These are phyloP conservation scores for Calameuta filiformis DNA, from an alignment of 2,888 invertebrate species.

Conservation along the genomic window DNA sequence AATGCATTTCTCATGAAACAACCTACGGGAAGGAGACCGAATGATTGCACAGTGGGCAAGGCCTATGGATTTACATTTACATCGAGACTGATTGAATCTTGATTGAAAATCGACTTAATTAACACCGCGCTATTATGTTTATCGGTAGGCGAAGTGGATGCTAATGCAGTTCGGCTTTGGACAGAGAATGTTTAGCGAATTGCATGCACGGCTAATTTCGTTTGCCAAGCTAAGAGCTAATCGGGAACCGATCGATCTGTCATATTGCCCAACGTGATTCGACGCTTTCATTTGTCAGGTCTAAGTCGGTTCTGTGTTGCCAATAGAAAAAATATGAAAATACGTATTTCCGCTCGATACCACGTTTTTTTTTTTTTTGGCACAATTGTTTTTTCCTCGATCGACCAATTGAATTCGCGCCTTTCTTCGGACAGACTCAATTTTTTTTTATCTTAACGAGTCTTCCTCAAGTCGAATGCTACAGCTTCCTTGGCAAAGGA, in stretches of 20 bases:
- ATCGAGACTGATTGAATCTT: constrained; percentile 60
- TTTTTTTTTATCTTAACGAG: neutral
- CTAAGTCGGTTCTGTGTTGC: neutral
- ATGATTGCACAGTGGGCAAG: constrained; percentile 12
- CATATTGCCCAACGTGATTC: neutral
- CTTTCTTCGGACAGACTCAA: neutral
- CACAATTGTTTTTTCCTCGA: neutral
- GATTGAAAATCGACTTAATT: constrained; percentile 61
- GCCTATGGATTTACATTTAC: constrained; percentile 56
- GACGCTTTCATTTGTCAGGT: neutral
- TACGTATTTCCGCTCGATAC: neutral
- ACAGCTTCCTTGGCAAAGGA: too few relatives aligned
- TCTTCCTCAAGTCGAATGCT: neutral
- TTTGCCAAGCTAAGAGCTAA: constrained; percentile 28
- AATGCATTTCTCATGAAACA: neutral
- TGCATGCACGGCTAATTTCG: constrained; percentile 34
- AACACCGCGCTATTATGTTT: constrained; percentile 53
- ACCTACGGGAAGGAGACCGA: constrained; percentile 5
- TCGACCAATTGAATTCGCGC: neutral
- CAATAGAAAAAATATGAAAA: neutral
- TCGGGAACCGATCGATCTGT: constrained; percentile 7
- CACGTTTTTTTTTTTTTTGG: neutral
- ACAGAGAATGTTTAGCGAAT: constrained; percentile 1
- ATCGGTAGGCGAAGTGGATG: constrained; percentile 38
- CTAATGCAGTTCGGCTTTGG: neutral